Evolutionary conservation across 2,113 vertebrate species (phyloP).

Genomic region (Indicator maculatus): DNA sequence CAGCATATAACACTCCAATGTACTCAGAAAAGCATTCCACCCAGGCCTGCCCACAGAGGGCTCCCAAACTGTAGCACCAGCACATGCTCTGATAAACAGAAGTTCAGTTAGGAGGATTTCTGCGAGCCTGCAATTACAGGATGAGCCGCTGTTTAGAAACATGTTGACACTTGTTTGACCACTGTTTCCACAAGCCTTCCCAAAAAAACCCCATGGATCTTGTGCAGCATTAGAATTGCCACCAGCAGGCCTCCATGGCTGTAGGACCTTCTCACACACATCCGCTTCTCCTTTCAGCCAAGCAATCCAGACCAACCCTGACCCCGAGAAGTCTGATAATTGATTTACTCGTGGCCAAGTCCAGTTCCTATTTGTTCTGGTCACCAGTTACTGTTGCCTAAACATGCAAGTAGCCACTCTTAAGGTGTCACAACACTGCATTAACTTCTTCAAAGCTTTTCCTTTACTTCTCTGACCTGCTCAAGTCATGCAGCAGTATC

Average conservation of each 20-base stretch:
- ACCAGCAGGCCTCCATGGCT: not conserved
- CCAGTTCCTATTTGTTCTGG: conserved; percentile 1
- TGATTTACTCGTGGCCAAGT: conserved; percentile 14
- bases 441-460: not conserved
- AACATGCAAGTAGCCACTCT: not conserved
- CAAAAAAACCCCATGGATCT: not conserved
- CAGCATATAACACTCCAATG: rapidly evolving
- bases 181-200: not conserved
- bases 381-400: not conserved
- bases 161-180: not conserved
- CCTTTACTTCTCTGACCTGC: not conserved
- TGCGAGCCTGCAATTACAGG: conserved; percentile 1
- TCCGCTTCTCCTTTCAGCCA: not conserved
- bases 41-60: not conserved
- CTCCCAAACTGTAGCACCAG: not conserved
- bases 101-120: not conserved
- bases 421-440: not conserved
- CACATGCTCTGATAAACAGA: rapidly evolving
- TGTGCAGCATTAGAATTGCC: not conserved
- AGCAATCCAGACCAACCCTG: not conserved
- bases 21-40: not conserved
- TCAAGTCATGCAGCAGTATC: not conserved
- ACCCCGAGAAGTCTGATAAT: not conserved
- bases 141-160: conserved; percentile 2
- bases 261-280: rapidly evolving